Evolutionary conservation across 2,888 invertebrate genomes (phyloP).

Genomic region (Erynnis tages): DNA sequence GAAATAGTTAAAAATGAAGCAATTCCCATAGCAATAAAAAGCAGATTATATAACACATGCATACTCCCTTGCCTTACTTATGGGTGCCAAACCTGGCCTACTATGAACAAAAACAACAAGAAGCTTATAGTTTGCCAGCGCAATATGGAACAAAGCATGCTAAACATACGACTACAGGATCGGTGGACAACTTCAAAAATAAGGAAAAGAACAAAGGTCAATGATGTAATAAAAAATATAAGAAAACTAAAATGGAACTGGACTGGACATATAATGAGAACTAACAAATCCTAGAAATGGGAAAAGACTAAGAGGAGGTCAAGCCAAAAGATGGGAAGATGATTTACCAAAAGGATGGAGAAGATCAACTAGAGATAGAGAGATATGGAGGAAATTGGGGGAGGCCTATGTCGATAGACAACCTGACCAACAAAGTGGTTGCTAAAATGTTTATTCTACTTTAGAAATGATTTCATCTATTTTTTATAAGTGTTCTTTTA

Average conservation of each 20-base stretch:
- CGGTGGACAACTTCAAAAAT: slow-evolving; percentile 3
- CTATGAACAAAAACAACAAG: slow-evolving; percentile 4
- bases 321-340: slow-evolving; percentile 24
- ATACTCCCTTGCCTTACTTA: slow-evolving; percentile 13
- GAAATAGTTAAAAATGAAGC: not conserved
- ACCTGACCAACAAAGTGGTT: slow-evolving; percentile 20
- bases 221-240: slow-evolving; percentile 2
- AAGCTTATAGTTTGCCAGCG: slow-evolving; percentile 9
- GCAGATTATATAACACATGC: slow-evolving; percentile 2
- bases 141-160: slow-evolving; percentile 9
- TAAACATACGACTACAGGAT: slow-evolving; percentile 2
- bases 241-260: slow-evolving; percentile 16
- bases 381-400: slow-evolving; percentile 21
- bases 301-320: slow-evolving; percentile 22
- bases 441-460: too few relatives aligned
- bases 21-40: slow-evolving; percentile 11
- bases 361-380: slow-evolving; percentile 1
- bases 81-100: slow-evolving; percentile 17
- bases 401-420: slow-evolving; percentile 26
- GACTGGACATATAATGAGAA: slow-evolving; percentile 14
- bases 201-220: slow-evolving; percentile 6
- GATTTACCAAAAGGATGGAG: slow-evolving; percentile 26
- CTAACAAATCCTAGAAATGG: slow-evolving; percentile 10
- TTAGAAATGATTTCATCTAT: too few relatives aligned
- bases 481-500: too few relatives aligned